Evolutionary conservation across 2,113 vertebrate species (phyloP).

Genomic region (Hyperoodon ampullatus): DNA sequence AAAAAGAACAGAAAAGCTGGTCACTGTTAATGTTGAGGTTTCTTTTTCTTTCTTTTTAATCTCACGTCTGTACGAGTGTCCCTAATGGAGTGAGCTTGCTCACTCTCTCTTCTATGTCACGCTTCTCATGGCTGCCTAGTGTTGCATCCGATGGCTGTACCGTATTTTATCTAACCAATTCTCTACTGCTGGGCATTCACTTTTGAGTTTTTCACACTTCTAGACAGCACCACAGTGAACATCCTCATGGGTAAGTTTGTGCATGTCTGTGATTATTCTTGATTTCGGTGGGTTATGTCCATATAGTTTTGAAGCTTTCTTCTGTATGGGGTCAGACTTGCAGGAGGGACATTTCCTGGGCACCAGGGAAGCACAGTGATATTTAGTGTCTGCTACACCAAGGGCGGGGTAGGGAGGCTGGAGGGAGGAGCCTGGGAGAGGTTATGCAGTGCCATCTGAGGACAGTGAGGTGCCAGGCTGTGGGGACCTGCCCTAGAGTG

Average conservation of each 20-base stretch:
- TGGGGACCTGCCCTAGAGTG: background rate
- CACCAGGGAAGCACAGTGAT: background rate
- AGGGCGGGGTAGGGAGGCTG: background rate
- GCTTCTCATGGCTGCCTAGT: background rate
- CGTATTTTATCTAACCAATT: background rate
- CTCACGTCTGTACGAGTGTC: background rate
- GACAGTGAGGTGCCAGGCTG: background rate
- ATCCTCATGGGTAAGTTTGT: background rate
- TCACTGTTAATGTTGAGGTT: background rate
- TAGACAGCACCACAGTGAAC: background rate
- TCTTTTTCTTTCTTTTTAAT: background rate
- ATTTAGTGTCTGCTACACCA: background rate
- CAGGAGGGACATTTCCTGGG: background rate
- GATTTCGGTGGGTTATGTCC: background rate
- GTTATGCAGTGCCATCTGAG: background rate
- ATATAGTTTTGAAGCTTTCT: background rate
- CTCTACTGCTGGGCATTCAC: background rate
- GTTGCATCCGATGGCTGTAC: too few relatives aligned
- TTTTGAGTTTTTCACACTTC: background rate
- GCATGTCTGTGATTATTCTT: background rate
- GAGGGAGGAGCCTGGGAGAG: background rate
- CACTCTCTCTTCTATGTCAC: background rate
- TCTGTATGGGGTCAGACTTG: background rate
- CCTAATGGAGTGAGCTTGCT: background rate
- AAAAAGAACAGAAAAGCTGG: background rate